Conservation (phyloP, 2,888 invertebrate species). For the Tinea pellionella region DNA sequence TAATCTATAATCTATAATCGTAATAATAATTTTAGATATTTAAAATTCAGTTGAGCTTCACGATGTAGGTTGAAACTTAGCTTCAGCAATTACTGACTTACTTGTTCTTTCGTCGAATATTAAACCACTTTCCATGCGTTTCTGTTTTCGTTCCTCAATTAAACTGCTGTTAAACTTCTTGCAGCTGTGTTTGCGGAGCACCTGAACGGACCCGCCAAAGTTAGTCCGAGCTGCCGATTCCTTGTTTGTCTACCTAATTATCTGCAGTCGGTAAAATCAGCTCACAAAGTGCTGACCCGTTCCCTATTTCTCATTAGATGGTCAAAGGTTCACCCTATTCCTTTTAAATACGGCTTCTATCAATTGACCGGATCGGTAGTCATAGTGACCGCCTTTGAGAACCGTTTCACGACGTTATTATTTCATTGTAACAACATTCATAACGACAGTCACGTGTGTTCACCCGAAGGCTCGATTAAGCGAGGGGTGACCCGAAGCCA, state of each 20-base stretch:
- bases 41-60: background rate
- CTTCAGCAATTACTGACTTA: background rate
- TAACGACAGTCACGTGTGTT: slow-evolving; percentile 51
- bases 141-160: slow-evolving; percentile 65
- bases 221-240: slow-evolving; percentile 36
- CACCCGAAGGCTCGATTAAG: slow-evolving; percentile 48
- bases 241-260: slow-evolving; percentile 69
- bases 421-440: slow-evolving; percentile 66
- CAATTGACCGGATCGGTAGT: slow-evolving; percentile 39
- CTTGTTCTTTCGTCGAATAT: slow-evolving; percentile 49
- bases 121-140: slow-evolving; percentile 58
- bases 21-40: too few species aligned
- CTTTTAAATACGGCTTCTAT: slow-evolving; percentile 46
- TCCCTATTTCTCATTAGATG: slow-evolving; percentile 45
- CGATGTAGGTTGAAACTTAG: background rate
- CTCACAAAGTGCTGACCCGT: slow-evolving; percentile 30
- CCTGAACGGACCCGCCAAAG: slow-evolving; percentile 59
- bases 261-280: slow-evolving; percentile 48
- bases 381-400: slow-evolving; percentile 51
- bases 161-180: slow-evolving; percentile 69
- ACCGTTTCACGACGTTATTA: slow-evolving; percentile 37
- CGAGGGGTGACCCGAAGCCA: slow-evolving; percentile 61
- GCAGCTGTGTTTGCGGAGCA: slow-evolving; percentile 63
- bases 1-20: too few species aligned
- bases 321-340: slow-evolving; percentile 56